Evolutionary conservation across 2,113 vertebrate species (phyloP).

Genomic region (Strix aluco): DNA sequence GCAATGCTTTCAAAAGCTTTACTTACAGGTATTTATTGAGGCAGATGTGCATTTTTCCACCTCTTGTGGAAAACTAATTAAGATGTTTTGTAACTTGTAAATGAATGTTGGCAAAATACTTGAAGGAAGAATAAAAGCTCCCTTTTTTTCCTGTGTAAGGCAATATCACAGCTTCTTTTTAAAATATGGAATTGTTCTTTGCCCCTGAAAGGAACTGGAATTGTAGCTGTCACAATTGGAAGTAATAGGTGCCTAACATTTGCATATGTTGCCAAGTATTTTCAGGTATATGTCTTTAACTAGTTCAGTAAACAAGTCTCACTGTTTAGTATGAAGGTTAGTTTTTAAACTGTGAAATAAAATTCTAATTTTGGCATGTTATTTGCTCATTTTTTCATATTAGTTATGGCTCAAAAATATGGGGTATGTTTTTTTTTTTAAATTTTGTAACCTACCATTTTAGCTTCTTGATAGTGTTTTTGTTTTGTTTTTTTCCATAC

Average conservation of each 20-base stretch:
- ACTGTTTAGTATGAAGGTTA: not conserved
- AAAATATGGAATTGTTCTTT: not conserved
- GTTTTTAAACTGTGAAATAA: not conserved
- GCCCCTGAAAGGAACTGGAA: not conserved
- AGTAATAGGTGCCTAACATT: not conserved
- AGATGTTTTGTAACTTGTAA: not conserved
- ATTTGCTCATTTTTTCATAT: not conserved
- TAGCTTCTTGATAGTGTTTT: not conserved
- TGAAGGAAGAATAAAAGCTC: not conserved
- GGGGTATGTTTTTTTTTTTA: not conserved
- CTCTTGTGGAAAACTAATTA: not conserved
- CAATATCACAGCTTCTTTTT: accelerated
- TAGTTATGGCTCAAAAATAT: not conserved
- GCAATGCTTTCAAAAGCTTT: not conserved
- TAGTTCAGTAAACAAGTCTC: not conserved
- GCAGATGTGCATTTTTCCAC: not conserved
- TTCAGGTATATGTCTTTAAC: not conserved
- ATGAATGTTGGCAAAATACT: not conserved
- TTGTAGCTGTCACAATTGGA: not conserved
- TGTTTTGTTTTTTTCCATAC: not conserved
- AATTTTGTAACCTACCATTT: not conserved
- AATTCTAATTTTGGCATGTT: not conserved
- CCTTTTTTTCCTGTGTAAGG: not conserved
- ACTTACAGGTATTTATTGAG: not conserved
- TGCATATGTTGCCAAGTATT: not conserved